These are phyloP conservation scores for Nephrotoma appendiculata DNA, from an alignment of 2,888 invertebrate species.

Conservation along the genomic window DNA sequence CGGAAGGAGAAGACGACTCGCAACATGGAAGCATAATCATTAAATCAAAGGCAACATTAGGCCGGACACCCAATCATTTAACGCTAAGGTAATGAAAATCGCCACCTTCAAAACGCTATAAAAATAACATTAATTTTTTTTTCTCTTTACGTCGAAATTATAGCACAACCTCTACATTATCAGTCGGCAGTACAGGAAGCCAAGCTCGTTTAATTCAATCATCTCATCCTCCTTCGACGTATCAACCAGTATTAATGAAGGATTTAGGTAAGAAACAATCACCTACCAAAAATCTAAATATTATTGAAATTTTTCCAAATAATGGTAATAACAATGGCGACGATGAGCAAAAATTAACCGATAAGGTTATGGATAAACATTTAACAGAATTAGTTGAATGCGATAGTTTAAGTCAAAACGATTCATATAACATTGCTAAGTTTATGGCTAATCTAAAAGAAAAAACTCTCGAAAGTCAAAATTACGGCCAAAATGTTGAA, in stretches of 20 bases:
- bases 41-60: constrained; percentile 52
- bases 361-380: constrained; percentile 30
- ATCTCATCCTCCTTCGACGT: constrained; percentile 83
- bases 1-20: constrained; percentile 75
- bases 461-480: constrained; percentile 26
- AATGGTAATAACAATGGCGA: constrained; percentile 21
- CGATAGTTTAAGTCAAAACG: constrained; percentile 21
- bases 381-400: constrained; percentile 28
- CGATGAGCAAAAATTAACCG: constrained; percentile 24
- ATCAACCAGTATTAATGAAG: constrained; percentile 76
- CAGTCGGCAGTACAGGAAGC: constrained; percentile 85
- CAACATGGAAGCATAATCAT: constrained; percentile 43
- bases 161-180: constrained; percentile 87
- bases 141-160: constrained; percentile 17
- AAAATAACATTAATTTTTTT: neutral
- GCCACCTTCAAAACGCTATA: neutral
- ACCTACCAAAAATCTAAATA: constrained; percentile 30
- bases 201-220: constrained; percentile 88
- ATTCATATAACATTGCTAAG: constrained; percentile 30
- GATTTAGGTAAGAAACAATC: constrained; percentile 65
- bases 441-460: constrained; percentile 33
- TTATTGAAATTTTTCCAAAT: constrained; percentile 28
- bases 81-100: constrained; percentile 51
- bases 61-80: constrained; percentile 85
- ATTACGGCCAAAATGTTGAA: neutral